Percentiles rank a stretch among this genome's conserved stretches.
Conservation (phyloP, 2,888 invertebrate species). For the Hesperia comma region DNA sequence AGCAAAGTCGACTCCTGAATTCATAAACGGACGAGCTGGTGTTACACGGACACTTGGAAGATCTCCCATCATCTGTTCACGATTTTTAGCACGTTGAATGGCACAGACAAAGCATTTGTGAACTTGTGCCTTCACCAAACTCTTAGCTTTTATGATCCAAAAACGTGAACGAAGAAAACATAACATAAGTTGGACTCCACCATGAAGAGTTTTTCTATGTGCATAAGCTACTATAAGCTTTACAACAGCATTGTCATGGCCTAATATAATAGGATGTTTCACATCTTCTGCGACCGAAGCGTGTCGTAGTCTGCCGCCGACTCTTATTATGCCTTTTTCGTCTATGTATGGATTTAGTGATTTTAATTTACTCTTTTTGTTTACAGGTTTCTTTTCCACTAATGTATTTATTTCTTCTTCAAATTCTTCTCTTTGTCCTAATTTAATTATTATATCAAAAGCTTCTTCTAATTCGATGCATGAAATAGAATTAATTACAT, state of each 20-base stretch:
- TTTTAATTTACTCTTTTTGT: conserved; percentile 17
- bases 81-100: conserved; percentile 14
- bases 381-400: conserved; percentile 16
- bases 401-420: conserved; percentile 25
- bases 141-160: conserved; percentile 28
- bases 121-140: conserved; percentile 4
- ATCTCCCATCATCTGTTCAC: conserved; percentile 46
- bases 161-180: conserved; percentile 12
- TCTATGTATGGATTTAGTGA: conserved; percentile 34
- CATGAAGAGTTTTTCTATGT: conserved; percentile 30
- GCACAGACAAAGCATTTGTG: conserved; percentile 30
- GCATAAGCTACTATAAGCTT: conserved; percentile 22
- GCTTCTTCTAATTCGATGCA: conserved; percentile 38
- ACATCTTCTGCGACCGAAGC: conserved; percentile 24
- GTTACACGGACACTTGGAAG: conserved; percentile 41
- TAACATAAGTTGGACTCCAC: conserved; percentile 25
- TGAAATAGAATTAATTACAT: conserved; percentile 1
- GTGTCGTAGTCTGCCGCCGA: conserved; percentile 37
- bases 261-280: conserved; percentile 34
- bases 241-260: conserved; percentile 12
- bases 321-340: conserved; percentile 31
- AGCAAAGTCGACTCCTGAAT: conserved; percentile 46
- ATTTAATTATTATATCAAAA: conserved; percentile 21
- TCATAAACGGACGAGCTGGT: conserved; percentile 41
- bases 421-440: conserved; percentile 37